Evolutionary conservation across 2,888 invertebrate species (phyloP).

Genomic region (Metalampra italica): DNA sequence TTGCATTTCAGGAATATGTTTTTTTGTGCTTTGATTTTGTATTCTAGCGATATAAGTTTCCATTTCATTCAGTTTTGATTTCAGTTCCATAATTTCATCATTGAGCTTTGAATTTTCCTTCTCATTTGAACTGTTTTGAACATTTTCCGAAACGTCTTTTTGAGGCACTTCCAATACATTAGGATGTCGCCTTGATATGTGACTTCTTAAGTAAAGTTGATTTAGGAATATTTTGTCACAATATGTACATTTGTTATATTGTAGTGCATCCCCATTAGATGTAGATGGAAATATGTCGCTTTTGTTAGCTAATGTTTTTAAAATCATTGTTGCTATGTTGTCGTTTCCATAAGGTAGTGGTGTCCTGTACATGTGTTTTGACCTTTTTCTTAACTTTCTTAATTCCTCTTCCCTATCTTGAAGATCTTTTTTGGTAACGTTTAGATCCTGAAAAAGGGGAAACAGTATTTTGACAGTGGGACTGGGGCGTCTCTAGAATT

Average conservation of each 20-base stretch:
- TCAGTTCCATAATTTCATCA: slow-evolving; percentile 64
- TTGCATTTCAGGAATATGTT: slow-evolving; percentile 12
- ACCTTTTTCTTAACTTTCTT: slow-evolving; percentile 69
- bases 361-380: slow-evolving; percentile 48
- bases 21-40: slow-evolving; percentile 5
- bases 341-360: slow-evolving; percentile 61
- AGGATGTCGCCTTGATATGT: slow-evolving; percentile 79
- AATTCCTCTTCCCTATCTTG: slow-evolving; percentile 69
- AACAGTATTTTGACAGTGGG: slow-evolving; percentile 15
- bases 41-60: slow-evolving; percentile 36
- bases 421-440: slow-evolving; percentile 71
- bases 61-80: slow-evolving; percentile 70
- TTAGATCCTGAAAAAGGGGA: slow-evolving; percentile 64
- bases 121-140: slow-evolving; percentile 20
- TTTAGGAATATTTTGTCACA: slow-evolving; percentile 84
- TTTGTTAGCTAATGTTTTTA: slow-evolving; percentile 61
- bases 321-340: slow-evolving; percentile 67
- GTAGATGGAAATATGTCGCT: slow-evolving; percentile 49
- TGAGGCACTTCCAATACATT: slow-evolving; percentile 46
- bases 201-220: slow-evolving; percentile 81
- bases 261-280: slow-evolving; percentile 44
- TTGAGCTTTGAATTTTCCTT: slow-evolving; percentile 80
- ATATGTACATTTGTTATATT: slow-evolving; percentile 78
- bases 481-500: neutral
- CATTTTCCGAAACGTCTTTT: slow-evolving; percentile 35